Conservation (phyloP, 2,797 vertebrate genomes). For the Cercopithecus hamlyni region DNA sequence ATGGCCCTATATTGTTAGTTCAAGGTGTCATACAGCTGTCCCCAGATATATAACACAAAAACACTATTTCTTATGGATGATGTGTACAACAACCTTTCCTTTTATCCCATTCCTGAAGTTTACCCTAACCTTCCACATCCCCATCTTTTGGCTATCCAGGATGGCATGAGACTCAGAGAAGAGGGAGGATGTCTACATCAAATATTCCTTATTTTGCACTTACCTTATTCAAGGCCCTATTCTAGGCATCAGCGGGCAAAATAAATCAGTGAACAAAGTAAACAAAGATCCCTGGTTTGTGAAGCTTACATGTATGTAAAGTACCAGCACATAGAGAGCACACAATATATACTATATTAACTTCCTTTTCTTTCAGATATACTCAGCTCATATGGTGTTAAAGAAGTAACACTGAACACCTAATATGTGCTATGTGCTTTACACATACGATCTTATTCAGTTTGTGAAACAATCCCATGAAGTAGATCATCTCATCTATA, state of each 20-base stretch:
- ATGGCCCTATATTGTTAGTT: background rate
- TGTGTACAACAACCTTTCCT: background rate
- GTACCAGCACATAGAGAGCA: background rate
- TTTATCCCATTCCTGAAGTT: background rate
- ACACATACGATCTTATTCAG: background rate
- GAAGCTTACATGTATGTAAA: constrained; percentile 8
- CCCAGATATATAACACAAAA: background rate
- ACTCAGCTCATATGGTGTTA: background rate
- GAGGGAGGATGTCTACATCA: background rate
- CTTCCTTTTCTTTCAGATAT: background rate
- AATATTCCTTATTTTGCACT: background rate
- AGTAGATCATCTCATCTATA: constrained; percentile 20
- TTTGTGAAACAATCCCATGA: background rate
- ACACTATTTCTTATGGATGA: background rate
- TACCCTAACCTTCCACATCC: background rate
- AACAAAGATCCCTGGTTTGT: background rate
- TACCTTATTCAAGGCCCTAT: background rate
- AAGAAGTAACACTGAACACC: background rate
- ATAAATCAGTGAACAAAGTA: background rate
- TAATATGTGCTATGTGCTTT: background rate
- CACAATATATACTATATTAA: background rate
- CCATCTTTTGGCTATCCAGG: background rate
- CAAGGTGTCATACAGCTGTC: background rate
- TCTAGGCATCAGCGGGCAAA: background rate
- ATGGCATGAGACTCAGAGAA: background rate